phyloP scores from a whole-genome alignment of 2,888 invertebrate species.

The Ectemnius cavifrons region DNA sequence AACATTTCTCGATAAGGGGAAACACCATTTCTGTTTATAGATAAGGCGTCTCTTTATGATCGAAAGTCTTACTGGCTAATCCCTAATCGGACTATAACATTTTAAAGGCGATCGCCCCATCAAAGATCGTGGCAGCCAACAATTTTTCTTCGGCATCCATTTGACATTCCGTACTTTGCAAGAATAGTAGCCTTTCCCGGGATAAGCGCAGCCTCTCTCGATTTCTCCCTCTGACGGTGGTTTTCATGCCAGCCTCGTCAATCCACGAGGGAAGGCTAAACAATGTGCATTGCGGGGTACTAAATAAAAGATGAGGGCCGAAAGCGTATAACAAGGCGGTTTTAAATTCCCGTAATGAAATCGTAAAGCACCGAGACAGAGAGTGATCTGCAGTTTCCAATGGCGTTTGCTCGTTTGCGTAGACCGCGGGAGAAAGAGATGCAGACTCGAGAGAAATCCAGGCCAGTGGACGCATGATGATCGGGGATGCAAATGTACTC shows the following conservation, averaged over 20 bases:
- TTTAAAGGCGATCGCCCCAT: not conserved
- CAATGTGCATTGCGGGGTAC: conserved; percentile 37
- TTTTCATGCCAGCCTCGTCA: conserved; percentile 48
- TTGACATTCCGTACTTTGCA: conserved; percentile 1
- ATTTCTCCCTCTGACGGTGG: conserved; percentile 13
- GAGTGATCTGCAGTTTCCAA: conserved; percentile 52
- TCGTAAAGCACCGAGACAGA: conserved; percentile 55
- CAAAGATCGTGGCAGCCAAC: not conserved
- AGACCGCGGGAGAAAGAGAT: conserved; percentile 3
- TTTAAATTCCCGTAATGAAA: conserved; percentile 64
- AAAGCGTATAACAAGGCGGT: conserved; percentile 40
- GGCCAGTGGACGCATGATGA: conserved; percentile 7
- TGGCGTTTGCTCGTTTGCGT: conserved; percentile 8
- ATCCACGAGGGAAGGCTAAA: conserved; percentile 43
- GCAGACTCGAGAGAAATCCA: conserved; percentile 15
- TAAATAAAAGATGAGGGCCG: conserved; percentile 50
- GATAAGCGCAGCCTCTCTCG: conserved; percentile 29
- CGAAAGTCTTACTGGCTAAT: conserved; percentile 11
- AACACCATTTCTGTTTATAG: not conserved
- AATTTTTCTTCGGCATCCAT: not conserved
- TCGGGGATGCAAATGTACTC: conserved; percentile 6
- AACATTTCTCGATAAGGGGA: conserved; percentile 28
- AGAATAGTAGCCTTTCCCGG: conserved; percentile 42
- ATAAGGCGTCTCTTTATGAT: not conserved
- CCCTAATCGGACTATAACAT: conserved; percentile 19